phyloP scores from a whole-genome alignment of 2,113 vertebrate genomes.

The Ptilonorhynchus violaceus region DNA sequence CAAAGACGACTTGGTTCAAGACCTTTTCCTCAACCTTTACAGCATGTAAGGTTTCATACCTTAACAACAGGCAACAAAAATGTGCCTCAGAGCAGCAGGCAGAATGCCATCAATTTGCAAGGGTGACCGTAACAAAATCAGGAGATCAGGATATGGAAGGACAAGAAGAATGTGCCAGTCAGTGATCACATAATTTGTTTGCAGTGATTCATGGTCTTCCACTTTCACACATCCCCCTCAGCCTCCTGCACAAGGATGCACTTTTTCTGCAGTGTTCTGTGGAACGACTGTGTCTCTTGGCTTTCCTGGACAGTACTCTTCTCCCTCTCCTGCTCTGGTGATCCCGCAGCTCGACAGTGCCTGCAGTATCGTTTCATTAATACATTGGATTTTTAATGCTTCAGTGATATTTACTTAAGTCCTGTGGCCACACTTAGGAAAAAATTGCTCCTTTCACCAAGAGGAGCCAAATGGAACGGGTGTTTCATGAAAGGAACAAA shows the following conservation, averaged over 20 bases:
- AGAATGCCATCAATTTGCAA: neutral
- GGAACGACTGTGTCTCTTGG: rapidly evolving
- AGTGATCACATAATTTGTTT: neutral
- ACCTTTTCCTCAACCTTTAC: neutral
- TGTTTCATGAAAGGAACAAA: constrained; percentile 24
- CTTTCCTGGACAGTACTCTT: neutral
- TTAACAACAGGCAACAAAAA: neutral
- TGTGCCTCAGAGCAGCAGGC: neutral
- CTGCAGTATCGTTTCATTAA: neutral
- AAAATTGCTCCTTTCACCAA: neutral
- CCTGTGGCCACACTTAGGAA: neutral
- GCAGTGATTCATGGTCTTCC: neutral
- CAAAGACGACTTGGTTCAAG: neutral
- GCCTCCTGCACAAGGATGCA: neutral
- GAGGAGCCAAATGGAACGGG: neutral
- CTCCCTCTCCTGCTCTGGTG: neutral
- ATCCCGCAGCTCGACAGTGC: neutral
- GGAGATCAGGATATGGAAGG: neutral
- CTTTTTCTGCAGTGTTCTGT: neutral
- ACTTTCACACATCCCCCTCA: neutral
- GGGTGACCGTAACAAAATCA: neutral
- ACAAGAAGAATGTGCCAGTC: neutral
- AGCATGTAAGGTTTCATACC: neutral
- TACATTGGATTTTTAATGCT: neutral
- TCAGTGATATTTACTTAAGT: neutral